Evolutionary conservation across 2,797 vertebrate species (phyloP).

Genomic region (Apodemus agrarius): DNA sequence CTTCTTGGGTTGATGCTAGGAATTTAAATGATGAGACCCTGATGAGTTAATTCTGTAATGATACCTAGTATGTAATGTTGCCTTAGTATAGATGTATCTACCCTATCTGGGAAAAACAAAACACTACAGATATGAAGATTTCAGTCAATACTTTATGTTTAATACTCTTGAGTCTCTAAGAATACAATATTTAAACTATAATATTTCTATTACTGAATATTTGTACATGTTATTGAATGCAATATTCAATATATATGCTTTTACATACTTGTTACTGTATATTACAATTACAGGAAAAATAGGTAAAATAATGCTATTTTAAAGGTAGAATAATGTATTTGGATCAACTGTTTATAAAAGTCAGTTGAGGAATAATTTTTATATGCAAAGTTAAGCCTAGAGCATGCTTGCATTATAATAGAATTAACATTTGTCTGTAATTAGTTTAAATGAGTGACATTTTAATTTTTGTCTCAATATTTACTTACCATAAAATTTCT

Average conservation of each 20-base stretch:
- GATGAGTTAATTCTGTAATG: neutral
- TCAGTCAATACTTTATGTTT: neutral
- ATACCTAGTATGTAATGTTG: neutral
- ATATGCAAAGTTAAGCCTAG: neutral
- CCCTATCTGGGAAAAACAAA: neutral
- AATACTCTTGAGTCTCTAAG: neutral
- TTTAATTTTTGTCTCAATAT: slow-evolving; percentile 31
- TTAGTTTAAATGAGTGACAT: neutral
- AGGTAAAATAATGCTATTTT: neutral
- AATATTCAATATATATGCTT: neutral
- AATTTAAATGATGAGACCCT: neutral
- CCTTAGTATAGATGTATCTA: neutral
- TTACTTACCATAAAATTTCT: neutral
- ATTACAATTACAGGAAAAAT: neutral
- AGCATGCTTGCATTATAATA: neutral
- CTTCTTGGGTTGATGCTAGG: neutral
- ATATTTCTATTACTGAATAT: slow-evolving; percentile 12
- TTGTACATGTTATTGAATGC: neutral
- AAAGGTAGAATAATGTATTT: neutral
- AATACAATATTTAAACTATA: neutral
- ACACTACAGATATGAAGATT: neutral
- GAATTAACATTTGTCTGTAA: neutral
- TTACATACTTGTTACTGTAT: neutral
- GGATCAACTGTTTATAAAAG: neutral
- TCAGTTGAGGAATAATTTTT: slow-evolving; percentile 2